A percentile compares a stretch with the other conserved stretches of the same genome.
Conservation (phyloP, 2,888 invertebrate species). For the Sthenelais limicola region DNA sequence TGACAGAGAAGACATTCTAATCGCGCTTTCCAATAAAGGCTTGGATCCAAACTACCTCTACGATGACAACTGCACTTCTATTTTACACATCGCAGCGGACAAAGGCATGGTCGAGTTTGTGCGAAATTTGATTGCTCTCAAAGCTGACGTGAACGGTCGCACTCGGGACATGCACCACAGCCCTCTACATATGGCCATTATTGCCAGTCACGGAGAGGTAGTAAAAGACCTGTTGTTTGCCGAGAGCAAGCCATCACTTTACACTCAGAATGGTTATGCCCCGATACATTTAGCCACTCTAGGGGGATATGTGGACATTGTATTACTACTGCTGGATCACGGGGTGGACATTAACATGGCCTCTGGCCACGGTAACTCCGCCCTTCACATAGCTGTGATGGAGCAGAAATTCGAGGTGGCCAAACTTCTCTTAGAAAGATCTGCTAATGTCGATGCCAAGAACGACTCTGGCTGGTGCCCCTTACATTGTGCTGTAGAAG, state of each 20-base stretch:
- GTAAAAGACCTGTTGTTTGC: not conserved
- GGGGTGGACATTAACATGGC: slow-evolving; percentile 17
- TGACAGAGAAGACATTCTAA: not conserved
- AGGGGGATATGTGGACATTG: not conserved
- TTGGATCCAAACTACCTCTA: slow-evolving; percentile 5
- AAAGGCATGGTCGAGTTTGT: not conserved
- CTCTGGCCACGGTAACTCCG: slow-evolving; percentile 24
- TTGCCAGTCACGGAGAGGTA: not conserved
- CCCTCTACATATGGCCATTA: slow-evolving; percentile 14
- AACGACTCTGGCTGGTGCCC: slow-evolving; percentile 32
- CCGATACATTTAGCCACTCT: slow-evolving; percentile 1
- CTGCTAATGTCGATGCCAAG: slow-evolving; percentile 19
- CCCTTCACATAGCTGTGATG: slow-evolving; percentile 16
- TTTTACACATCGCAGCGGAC: slow-evolving; percentile 10
- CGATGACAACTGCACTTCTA: not conserved
- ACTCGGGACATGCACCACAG: slow-evolving; percentile 13
- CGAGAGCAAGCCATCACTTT: slow-evolving; percentile 1
- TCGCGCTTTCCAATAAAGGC: slow-evolving; percentile 1
- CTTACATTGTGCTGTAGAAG: slow-evolving; percentile 19
- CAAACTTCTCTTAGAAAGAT: not conserved
- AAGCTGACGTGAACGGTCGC: slow-evolving; percentile 12
- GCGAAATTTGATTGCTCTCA: not conserved
- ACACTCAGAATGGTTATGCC: slow-evolving; percentile 15
- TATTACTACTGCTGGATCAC: not conserved
- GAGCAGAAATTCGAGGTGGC: slow-evolving; percentile 14